These are phyloP conservation scores for Zophobas atratus DNA, from an alignment of 1,140 invertebrate species.

Conservation along the genomic window DNA sequence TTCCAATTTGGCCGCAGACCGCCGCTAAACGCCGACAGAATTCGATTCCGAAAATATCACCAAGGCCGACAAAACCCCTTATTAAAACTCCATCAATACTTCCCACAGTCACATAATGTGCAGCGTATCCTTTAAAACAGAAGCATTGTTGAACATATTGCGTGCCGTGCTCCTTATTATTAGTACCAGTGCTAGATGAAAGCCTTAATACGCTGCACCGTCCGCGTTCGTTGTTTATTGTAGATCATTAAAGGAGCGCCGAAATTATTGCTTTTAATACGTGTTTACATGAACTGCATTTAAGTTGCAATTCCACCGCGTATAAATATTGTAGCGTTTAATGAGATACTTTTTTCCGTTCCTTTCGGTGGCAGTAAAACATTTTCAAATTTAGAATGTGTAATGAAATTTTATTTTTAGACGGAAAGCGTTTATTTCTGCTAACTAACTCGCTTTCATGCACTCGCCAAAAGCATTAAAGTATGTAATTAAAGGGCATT, in stretches of 20 bases:
- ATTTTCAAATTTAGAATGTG: slow-evolving; percentile 46
- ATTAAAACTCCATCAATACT: slow-evolving; percentile 46
- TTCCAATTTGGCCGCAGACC: neutral
- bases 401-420: slow-evolving; percentile 48
- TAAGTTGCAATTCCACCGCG: slow-evolving; percentile 46
- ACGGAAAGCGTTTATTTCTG: slow-evolving; percentile 24
- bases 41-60: slow-evolving; percentile 17
- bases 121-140: slow-evolving; percentile 27
- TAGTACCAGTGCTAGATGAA: slow-evolving; percentile 6
- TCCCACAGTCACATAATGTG: slow-evolving; percentile 29
- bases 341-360: slow-evolving; percentile 49
- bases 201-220: slow-evolving; percentile 40
- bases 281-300: slow-evolving; percentile 55
- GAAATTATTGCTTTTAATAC: slow-evolving; percentile 55
- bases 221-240: slow-evolving; percentile 50
- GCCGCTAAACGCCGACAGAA: neutral
- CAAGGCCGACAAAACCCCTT: slow-evolving; percentile 17
- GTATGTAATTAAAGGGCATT: slow-evolving; percentile 45
- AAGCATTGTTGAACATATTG: slow-evolving; percentile 37
- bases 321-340: slow-evolving; percentile 50
- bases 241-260: slow-evolving; percentile 49
- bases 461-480: slow-evolving; percentile 44
- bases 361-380: slow-evolving; percentile 31
- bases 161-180: slow-evolving; percentile 32
- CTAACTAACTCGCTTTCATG: slow-evolving; percentile 38